Base-by-base conservation (phyloP, 2,888 invertebrate species). In the Sinelater perroti region DNA sequence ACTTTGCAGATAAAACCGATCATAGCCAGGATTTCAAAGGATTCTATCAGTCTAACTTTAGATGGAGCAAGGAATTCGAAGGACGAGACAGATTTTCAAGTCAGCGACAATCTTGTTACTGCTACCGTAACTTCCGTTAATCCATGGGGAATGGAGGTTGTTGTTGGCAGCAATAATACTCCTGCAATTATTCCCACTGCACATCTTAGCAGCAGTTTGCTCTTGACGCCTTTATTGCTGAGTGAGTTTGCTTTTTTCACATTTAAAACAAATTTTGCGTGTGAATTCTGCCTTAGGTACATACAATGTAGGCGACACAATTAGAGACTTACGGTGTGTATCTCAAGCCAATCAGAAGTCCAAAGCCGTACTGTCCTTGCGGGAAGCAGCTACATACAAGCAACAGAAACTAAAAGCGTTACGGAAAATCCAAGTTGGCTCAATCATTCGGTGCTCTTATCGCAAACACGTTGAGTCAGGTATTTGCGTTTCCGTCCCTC, bases 1-100 rank as follows among this genome's bases (percentile, higher is more conserved):
- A n/a, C n/a, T n/a, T 73, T 72, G 33, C 68, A 85, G 85, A 80
- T 85, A 2, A 81, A 78, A 33, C 82, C 83, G 56, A 82, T n/a
- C n/a, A n/a, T n/a, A n/a, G n/a, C n/a, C n/a, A n/a, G n/a, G n/a
- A n/a, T n/a, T n/a, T n/a, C n/a, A n/a, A n/a, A n/a, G n/a, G n/a
- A n/a, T n/a, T n/a, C n/a, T n/a, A n/a, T n/a, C n/a, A n/a, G n/a
- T n/a, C n/a, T n/a, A n/a, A n/a, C n/a, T n/a, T n/a, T n/a, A n/a
- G n/a, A n/a, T n/a, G n/a, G n/a, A n/a, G n/a, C n/a, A n/a, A n/a
- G n/a, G n/a, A n/a, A n/a, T n/a, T n/a, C n/a, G n/a, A n/a, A n/a
- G n/a, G n/a, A n/a, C n/a, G n/a, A n/a, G n/a, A n/a, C n/a, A n/a
- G n/a, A n/a, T n/a, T n/a, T n/a, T n/a, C n/a, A n/a, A n/a, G n/a